phyloP scores from a whole-genome alignment of 2,113 vertebrate species.

The Alethe castanea region DNA sequence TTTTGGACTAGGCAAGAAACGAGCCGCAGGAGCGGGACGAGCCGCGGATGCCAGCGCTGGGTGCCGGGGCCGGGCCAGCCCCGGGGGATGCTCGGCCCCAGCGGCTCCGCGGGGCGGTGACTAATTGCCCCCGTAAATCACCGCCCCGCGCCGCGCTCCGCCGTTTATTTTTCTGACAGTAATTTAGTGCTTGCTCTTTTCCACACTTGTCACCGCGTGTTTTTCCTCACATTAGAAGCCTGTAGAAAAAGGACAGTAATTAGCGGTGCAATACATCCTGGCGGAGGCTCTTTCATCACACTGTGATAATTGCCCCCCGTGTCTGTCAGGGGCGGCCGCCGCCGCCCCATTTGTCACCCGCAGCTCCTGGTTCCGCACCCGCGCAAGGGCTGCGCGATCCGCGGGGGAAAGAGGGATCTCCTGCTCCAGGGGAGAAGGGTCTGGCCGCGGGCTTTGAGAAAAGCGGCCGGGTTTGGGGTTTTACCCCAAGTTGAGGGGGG shows the following conservation, averaged over 20 bases:
- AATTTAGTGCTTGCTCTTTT: constrained; percentile 99
- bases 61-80: neutral
- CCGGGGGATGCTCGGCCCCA: constrained; percentile 59
- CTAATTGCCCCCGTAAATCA: constrained; percentile 99
- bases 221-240: constrained; percentile 99
- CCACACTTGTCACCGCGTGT: constrained; percentile 99
- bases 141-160: constrained; percentile 80
- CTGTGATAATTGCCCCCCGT: constrained; percentile 99
- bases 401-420: constrained; percentile 56
- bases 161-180: constrained; percentile 99
- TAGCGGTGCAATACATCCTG: constrained; percentile 90
- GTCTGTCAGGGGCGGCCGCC: constrained; percentile 95
- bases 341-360: constrained; percentile 91
- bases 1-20: neutral
- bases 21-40: neutral
- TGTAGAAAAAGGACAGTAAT: constrained; percentile 99
- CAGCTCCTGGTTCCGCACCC: constrained; percentile 46
- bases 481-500: too few species aligned
- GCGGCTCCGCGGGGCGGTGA: constrained; percentile 91
- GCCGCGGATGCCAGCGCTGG: neutral
- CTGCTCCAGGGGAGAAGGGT: constrained; percentile 32
- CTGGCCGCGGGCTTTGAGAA: neutral
- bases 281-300: constrained; percentile 96
- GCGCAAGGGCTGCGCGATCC: constrained; percentile 30
- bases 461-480: too few species aligned